phyloP scores from a whole-genome alignment of 2,797 vertebrate genomes.

The Melanotaenia pygmaea region DNA sequence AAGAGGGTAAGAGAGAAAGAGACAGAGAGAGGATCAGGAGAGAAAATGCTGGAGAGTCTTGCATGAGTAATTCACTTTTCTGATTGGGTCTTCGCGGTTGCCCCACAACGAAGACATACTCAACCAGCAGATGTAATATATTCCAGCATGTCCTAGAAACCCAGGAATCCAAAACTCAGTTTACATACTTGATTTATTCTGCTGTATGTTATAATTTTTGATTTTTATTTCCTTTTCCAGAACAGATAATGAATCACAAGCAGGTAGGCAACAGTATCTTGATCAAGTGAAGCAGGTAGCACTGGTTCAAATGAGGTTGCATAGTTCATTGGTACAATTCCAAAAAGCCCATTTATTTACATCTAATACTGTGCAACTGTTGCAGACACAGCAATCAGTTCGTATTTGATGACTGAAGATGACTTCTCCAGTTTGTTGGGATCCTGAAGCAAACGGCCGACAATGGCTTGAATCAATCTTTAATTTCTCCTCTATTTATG shows the following conservation, averaged over 20 bases:
- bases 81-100: conserved; percentile 55
- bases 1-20: conserved; percentile 2
- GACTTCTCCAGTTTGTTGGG: conserved; percentile 25
- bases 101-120: conserved; percentile 45
- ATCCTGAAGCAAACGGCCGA: conserved; percentile 40
- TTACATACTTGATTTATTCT: conserved; percentile 27
- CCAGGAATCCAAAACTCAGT: conserved; percentile 43
- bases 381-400: conserved; percentile 36
- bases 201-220: conserved; percentile 20
- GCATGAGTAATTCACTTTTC: conserved; percentile 65
- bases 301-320: conserved; percentile 24
- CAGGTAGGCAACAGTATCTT: conserved; percentile 33
- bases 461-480: conserved; percentile 46
- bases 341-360: conserved; percentile 42
- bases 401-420: conserved; percentile 32
- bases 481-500: conserved; percentile 35
- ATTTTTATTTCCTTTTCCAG: conserved; percentile 1
- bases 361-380: conserved; percentile 45
- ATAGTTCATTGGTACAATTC: conserved; percentile 21
- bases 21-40: conserved; percentile 15
- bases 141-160: conserved; percentile 67
- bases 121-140: conserved; percentile 57
- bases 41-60: conserved; percentile 42
- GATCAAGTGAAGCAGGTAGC: conserved; percentile 17
- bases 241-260: conserved; percentile 8